Evolutionary conservation across 2,797 vertebrate species (phyloP), one percentile per base, ranked within the genome.

Genomic region (Tragelaphus oryx): DNA sequence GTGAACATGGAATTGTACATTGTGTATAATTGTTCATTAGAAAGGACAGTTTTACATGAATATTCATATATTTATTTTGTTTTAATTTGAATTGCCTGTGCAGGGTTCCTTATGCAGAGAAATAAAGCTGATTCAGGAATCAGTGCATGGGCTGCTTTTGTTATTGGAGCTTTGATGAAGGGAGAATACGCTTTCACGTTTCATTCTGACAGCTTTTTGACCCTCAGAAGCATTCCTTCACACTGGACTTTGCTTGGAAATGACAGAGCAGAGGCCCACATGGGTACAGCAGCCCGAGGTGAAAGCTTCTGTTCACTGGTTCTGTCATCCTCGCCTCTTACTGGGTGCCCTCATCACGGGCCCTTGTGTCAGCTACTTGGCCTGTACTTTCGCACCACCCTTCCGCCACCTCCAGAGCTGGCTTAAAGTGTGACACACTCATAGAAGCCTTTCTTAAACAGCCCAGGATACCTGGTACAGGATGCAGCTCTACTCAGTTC

Each of bases 1-100:
- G n/a, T n/a, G n/a, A n/a, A n/a, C n/a, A n/a, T n/a, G n/a, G n/a
- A 98, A 98, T 98, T 99, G 99, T 99, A 99, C 98, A 99, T 99
- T 99, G 99, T 99, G 99, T 99, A 99, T 99, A 99, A 99, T 99
- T 99, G 99, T 99, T 99, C 99, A 99, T 99, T 99, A 99, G 99
- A 98, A 99, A 99, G 99, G 98, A 98, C 98, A 99, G 99, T 99
- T 99, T 99, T 99, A 99, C 99, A 99, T 99, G 98, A 98, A 98
- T 99, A 99, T 99, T 99, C 99, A 99, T 99, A 98, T 99, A 99
- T 99, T 99, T 99, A 99, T 99, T 99, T 99, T 99, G 99, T 99
- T 99, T 99, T 99, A 99, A 99, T 99, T 98, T 99, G 98, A 98
- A 98, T 98, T 98, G 99, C 99, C 98, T 98, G 98, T 99, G 98